Percentiles rank a stretch among this genome's conserved stretches.
Conservation (phyloP, 2,888 invertebrate species). For the Apamea sordens region DNA sequence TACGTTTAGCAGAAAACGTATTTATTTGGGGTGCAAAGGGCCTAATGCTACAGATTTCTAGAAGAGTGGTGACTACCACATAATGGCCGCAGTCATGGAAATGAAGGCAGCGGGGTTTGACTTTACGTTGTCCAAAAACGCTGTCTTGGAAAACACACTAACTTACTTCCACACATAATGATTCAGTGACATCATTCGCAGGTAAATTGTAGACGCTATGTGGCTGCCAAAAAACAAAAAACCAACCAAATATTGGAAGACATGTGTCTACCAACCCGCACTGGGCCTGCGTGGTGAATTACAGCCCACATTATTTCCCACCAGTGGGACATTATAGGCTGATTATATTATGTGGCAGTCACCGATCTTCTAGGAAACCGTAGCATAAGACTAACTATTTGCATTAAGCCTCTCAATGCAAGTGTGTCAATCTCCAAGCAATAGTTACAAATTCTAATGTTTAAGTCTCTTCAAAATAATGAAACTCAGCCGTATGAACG, state of each 20-base stretch:
- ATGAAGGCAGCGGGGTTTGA: neutral
- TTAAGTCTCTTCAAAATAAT: constrained; percentile 72
- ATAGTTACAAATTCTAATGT: neutral
- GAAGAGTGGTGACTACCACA: neutral
- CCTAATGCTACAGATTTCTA: neutral
- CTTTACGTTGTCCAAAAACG: neutral
- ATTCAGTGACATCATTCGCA: neutral
- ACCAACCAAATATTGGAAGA: too few species aligned
- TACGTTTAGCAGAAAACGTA: neutral
- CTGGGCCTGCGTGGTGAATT: too few species aligned
- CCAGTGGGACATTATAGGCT: too few species aligned
- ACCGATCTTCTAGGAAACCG: neutral
- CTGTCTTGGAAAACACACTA: neutral
- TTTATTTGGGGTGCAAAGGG: neutral
- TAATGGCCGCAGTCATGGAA: neutral
- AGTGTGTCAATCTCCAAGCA: neutral
- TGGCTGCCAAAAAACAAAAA: too few species aligned
- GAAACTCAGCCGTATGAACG: constrained; percentile 74
- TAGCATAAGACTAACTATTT: neutral
- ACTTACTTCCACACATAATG: neutral
- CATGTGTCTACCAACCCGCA: too few species aligned
- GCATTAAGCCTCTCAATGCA: neutral
- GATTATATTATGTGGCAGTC: neutral
- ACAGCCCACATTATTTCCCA: too few species aligned
- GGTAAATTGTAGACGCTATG: neutral